These are phyloP conservation scores for Cirrhinus molitorella DNA, from an alignment of 2,797 vertebrate species.

Conservation along the genomic window DNA sequence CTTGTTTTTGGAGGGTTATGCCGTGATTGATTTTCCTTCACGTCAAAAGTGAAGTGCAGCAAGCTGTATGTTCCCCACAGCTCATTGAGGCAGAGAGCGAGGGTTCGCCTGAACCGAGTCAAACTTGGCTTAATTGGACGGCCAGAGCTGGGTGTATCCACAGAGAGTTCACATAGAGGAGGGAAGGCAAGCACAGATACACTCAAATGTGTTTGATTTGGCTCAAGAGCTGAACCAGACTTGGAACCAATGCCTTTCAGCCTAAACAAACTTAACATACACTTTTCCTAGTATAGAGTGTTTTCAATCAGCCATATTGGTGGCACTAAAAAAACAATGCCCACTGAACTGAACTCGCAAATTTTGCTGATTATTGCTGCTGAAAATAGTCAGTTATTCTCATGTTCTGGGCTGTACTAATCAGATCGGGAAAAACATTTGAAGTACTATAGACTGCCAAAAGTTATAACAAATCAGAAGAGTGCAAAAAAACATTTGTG, in stretches of 20 bases:
- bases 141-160: constrained; percentile 33
- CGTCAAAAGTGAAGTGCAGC: constrained; percentile 10
- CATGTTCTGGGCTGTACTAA: too few relatives aligned
- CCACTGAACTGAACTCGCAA: too few relatives aligned
- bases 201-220: constrained; percentile 15
- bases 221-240: constrained; percentile 3
- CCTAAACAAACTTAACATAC: constrained; percentile 24
- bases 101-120: not conserved
- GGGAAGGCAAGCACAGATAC: not conserved
- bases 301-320: too few relatives aligned
- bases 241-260: constrained; percentile 4
- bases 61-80: constrained; percentile 38
- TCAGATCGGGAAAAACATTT: too few relatives aligned
- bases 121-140: constrained; percentile 41
- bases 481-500: too few relatives aligned
- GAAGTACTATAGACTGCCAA: too few relatives aligned
- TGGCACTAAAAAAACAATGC: too few relatives aligned
- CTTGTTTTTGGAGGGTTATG: constrained; percentile 33
- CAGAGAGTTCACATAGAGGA: constrained; percentile 7
- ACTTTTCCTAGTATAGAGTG: not conserved
- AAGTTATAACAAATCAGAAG: too few relatives aligned
- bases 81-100: constrained; percentile 18
- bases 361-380: too few relatives aligned
- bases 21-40: constrained; percentile 41
- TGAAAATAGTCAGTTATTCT: too few relatives aligned